A percentile compares a stretch with the other conserved stretches of the same genome.
Evolutionary conservation across 2,113 vertebrate genomes (phyloP).

Genomic region (Melospiza melodia): DNA sequence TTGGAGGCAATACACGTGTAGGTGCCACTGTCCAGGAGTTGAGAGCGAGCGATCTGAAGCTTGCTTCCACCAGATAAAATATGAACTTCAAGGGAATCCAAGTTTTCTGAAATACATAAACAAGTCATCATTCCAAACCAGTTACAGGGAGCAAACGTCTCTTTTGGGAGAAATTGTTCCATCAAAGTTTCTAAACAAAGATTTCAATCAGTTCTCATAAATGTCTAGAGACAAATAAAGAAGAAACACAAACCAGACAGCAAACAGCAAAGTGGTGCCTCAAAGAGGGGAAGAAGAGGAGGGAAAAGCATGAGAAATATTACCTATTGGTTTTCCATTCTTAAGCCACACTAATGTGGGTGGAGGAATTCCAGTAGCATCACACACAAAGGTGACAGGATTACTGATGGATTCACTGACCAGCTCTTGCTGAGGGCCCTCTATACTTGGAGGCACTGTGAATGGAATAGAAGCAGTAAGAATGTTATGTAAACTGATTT

Average conservation of each 20-base stretch:
- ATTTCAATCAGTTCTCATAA: not conserved
- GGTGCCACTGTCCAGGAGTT: slow-evolving; percentile 83
- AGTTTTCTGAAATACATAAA: slow-evolving; percentile 78
- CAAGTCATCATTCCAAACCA: not conserved
- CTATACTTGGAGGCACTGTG: slow-evolving; percentile 89
- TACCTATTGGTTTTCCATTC: slow-evolving; percentile 87
- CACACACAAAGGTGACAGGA: slow-evolving; percentile 87
- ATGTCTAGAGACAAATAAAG: not conserved
- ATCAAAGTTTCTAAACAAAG: not conserved
- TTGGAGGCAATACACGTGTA: slow-evolving; percentile 92
- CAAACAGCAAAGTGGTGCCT: not conserved
- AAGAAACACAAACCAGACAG: not conserved
- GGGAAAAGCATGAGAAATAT: not conserved
- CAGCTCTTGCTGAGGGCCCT: slow-evolving; percentile 80
- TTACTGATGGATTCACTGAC: slow-evolving; percentile 85
- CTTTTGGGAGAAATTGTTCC: not conserved
- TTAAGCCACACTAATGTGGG: slow-evolving; percentile 90
- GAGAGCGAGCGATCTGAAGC: slow-evolving; percentile 89
- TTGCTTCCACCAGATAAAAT: slow-evolving; percentile 92
- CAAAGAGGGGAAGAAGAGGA: not conserved
- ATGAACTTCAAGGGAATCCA: slow-evolving; percentile 87
- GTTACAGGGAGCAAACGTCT: not conserved
- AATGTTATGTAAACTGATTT: not conserved
- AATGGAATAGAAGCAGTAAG: slow-evolving; percentile 15
- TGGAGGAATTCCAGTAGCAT: slow-evolving; percentile 91